phyloP scores from a whole-genome alignment of 2,797 vertebrate species.

The Enteromius fasciolatus region DNA sequence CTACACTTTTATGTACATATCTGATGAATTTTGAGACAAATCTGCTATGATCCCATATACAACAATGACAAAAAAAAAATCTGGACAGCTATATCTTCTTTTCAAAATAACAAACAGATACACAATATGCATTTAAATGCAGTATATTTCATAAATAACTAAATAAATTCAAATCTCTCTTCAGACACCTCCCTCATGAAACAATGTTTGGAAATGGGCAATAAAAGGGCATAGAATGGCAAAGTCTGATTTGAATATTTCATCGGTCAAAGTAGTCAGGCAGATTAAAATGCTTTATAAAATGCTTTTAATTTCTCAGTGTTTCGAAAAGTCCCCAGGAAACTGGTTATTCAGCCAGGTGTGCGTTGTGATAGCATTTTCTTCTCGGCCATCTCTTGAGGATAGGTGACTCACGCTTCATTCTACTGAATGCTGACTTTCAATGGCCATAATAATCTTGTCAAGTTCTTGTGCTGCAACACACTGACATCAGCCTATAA shows the following conservation, averaged over 20 bases:
- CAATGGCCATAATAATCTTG: slow-evolving; percentile 46
- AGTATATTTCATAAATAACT: slow-evolving; percentile 56
- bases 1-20: slow-evolving; percentile 90
- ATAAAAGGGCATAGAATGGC: slow-evolving; percentile 46
- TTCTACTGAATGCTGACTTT: slow-evolving; percentile 47
- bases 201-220: slow-evolving; percentile 36
- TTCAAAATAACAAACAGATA: slow-evolving; percentile 74
- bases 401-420: slow-evolving; percentile 10
- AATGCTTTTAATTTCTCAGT: slow-evolving; percentile 37
- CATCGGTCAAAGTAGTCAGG: slow-evolving; percentile 73
- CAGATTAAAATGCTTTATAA: slow-evolving; percentile 79
- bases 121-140: slow-evolving; percentile 57
- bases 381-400: slow-evolving; percentile 38
- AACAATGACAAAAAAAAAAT: slow-evolving; percentile 71
- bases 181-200: not conserved
- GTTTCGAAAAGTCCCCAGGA: slow-evolving; percentile 25
- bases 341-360: slow-evolving; percentile 10
- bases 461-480: slow-evolving; percentile 48
- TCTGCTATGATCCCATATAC: slow-evolving; percentile 73
- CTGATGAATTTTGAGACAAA: slow-evolving; percentile 72
- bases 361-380: slow-evolving; percentile 10
- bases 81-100: slow-evolving; percentile 60
- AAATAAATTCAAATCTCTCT: slow-evolving; percentile 47
- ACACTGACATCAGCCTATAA: slow-evolving; percentile 44
- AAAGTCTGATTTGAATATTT: slow-evolving; percentile 63